Base-by-base conservation (phyloP, 2,797 vertebrate genomes). In the Schizopygopsis malacanthus region DNA sequence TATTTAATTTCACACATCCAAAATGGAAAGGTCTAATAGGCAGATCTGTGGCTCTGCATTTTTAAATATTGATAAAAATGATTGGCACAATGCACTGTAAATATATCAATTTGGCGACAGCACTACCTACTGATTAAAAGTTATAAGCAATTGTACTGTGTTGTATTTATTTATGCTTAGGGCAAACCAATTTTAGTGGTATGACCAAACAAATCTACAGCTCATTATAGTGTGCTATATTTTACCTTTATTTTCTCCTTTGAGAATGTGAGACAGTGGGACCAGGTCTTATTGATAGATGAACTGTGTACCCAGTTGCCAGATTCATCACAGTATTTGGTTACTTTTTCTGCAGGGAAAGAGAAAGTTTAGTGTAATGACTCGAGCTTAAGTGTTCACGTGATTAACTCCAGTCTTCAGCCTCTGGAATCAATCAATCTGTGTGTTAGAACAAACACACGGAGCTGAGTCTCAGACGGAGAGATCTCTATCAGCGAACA, bases 241-340 rank as follows among this genome's bases (percentile, higher is more conserved):
- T 83, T 89, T 94, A 98, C 97, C 96, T 97, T 94, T 80, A 95
- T 1, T 89, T 95, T 96, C 87, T 97, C 95, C 85, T 95, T 94
- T 77, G 95, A 95, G 90, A 95, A 94, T 52, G 92, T 93, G 10
- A 95, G 96, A 91, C 98, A 99, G 90, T 96, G 95, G 86, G 96
- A 96, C 93, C 95, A 96, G 18, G 94, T 96, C 67, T 94, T 92
- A 88, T 97, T 97, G 90, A 92, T 94, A 83, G 96, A 94, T 37
- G 96, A 95, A 88, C 96, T 95, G 39, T 94, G 95, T 82, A 95
- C 94, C 98, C 98, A 99, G 84, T 94, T 95, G 16, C 98, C 98
- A 6, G 92, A 92, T 91, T 96, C 94, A 85, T 98, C 96, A 92
- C 98, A 99, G 88, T 95, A 96, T 93, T 97, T 98, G 82, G 96